These are phyloP conservation scores for Cheilosia vernalis DNA, from an alignment of 2,888 invertebrate species.

Conservation along the genomic window DNA sequence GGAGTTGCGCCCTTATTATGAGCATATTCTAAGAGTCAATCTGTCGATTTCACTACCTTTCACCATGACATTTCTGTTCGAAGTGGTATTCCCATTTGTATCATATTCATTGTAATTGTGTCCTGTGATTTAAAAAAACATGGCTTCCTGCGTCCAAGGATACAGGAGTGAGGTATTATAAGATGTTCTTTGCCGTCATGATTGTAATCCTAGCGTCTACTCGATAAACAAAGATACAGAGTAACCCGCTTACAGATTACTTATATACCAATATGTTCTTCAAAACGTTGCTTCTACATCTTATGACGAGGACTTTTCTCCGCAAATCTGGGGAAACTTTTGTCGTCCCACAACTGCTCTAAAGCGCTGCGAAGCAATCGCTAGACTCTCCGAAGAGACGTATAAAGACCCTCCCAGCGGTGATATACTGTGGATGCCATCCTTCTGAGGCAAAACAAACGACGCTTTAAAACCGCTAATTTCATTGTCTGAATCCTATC, in stretches of 20 bases:
- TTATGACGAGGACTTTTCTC: neutral
- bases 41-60: too few relatives aligned
- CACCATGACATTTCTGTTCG: too few relatives aligned
- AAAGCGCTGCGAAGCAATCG: neutral
- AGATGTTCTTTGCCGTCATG: too few relatives aligned
- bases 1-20: too few relatives aligned
- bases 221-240: too few relatives aligned
- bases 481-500: constrained; percentile 43
- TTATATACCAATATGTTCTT: neutral
- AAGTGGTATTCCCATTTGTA: too few relatives aligned
- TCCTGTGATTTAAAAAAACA: too few relatives aligned
- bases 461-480: constrained; percentile 30
- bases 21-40: too few relatives aligned
- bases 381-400: neutral
- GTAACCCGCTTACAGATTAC: neutral
- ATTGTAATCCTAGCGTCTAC: too few relatives aligned
- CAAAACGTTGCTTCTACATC: neutral
- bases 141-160: too few relatives aligned
- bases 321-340: neutral
- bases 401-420: neutral
- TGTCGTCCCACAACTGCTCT: neutral
- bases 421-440: constrained; percentile 3
- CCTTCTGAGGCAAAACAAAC: constrained; percentile 25
- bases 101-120: too few relatives aligned
- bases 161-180: too few relatives aligned